Conservation (phyloP, 2,797 vertebrate species). For the Aythya fuligula region DNA sequence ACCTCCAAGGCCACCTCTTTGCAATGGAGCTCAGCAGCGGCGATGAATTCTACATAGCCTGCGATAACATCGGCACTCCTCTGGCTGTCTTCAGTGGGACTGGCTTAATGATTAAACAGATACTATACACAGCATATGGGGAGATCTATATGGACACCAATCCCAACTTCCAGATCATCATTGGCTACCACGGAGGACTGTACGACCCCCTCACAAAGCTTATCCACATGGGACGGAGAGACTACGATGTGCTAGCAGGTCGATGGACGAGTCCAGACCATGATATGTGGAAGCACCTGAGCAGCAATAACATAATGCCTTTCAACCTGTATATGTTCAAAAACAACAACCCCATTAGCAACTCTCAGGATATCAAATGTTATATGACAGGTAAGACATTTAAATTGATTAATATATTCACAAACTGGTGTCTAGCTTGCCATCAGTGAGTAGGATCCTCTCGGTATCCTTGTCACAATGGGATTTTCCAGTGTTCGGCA, state of each 20-base stretch:
- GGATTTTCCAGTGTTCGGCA: background rate
- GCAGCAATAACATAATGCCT: conserved; percentile 91
- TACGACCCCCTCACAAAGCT: conserved; percentile 95
- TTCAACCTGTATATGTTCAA: conserved; percentile 99
- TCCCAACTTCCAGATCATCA: conserved; percentile 92
- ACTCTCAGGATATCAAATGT: conserved; percentile 94
- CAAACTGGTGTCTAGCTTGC: background rate
- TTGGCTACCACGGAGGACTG: conserved; percentile 95
- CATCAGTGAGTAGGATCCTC: background rate
- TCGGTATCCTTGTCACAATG: background rate
- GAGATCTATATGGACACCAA: conserved; percentile 98
- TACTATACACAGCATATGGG: conserved; percentile 95
- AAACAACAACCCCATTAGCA: conserved; percentile 98
- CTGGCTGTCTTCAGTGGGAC: conserved; percentile 96
- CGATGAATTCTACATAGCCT: conserved; percentile 97
- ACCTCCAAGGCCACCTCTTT: conserved; percentile 97
- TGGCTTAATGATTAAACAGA: conserved; percentile 96
- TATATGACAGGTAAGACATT: conserved; percentile 94
- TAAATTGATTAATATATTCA: conserved; percentile 5
- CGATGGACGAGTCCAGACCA: conserved; percentile 97
- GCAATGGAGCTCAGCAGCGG: conserved; percentile 98
- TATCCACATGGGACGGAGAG: conserved; percentile 94
- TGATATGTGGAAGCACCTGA: conserved; percentile 92
- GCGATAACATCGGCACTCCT: conserved; percentile 96
- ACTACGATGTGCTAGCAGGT: conserved; percentile 94